Evolutionary conservation across 2,888 invertebrate species (phyloP).

Genomic region (Acronicta leporina): DNA sequence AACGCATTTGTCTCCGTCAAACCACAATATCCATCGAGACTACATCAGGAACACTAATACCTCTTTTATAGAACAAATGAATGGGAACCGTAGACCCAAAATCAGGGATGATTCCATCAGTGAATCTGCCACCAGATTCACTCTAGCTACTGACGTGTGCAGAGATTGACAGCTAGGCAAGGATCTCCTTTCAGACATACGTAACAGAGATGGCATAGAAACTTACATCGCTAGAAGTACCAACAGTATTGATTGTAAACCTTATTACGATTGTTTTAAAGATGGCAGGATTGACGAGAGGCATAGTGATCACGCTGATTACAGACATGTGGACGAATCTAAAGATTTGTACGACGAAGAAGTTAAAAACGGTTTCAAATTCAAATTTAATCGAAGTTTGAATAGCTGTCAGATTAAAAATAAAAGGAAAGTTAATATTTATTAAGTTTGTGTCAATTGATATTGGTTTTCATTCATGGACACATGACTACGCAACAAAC

Average conservation of each 20-base stretch:
- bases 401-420: constrained; percentile 81
- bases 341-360: constrained; percentile 71
- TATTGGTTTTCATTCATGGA: too few relatives aligned
- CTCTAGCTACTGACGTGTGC: constrained; percentile 76
- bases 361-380: constrained; percentile 75
- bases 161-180: constrained; percentile 81
- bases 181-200: constrained; percentile 64
- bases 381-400: constrained; percentile 83
- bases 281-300: constrained; percentile 70
- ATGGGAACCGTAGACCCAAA: constrained; percentile 78
- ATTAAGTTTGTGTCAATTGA: constrained; percentile 40
- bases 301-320: constrained; percentile 80
- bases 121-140: constrained; percentile 81
- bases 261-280: constrained; percentile 84
- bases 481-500: too few relatives aligned
- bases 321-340: constrained; percentile 70
- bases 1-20: constrained; percentile 84
- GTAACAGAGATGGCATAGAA: constrained; percentile 72
- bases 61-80: constrained; percentile 84
- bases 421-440: constrained; percentile 74
- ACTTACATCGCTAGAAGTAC: constrained; percentile 79
- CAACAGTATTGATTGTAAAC: constrained; percentile 83
- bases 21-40: constrained; percentile 83
- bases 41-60: constrained; percentile 81
- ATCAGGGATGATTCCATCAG: constrained; percentile 80